phyloP scores from a whole-genome alignment of 2,797 vertebrate genomes.

The Fundulus diaphanus region DNA sequence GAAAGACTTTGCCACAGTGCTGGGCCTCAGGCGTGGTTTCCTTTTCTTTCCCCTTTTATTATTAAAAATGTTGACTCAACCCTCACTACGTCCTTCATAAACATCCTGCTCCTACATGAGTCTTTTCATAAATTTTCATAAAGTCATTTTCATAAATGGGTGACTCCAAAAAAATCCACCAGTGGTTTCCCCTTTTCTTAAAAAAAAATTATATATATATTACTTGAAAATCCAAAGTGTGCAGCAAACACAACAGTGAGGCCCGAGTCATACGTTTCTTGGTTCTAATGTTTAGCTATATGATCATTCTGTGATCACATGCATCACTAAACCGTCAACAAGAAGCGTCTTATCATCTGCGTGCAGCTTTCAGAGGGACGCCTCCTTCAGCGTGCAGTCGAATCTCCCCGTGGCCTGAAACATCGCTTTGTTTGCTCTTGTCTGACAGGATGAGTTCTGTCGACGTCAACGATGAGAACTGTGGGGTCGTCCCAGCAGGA shows the following conservation, averaged over 20 bases:
- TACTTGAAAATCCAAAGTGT: not conserved
- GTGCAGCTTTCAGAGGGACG: constrained; percentile 56
- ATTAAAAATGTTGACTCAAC: not conserved
- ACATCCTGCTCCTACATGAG: not conserved
- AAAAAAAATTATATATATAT: too few species aligned
- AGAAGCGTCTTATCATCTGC: constrained; percentile 67
- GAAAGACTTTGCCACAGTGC: too few species aligned
- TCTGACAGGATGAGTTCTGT: constrained; percentile 89
- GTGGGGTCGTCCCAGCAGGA: constrained; percentile 64
- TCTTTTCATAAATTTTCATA: too few species aligned
- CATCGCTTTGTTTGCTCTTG: constrained; percentile 29
- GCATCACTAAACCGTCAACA: not conserved
- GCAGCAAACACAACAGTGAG: not conserved
- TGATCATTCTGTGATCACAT: not conserved
- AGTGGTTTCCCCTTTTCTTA: not conserved
- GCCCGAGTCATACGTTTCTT: not conserved
- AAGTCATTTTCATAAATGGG: not conserved
- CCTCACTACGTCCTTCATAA: not conserved
- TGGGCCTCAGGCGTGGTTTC: not conserved
- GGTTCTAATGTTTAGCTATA: constrained; percentile 1
- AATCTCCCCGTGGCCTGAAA: not conserved
- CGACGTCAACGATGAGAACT: constrained; percentile 85
- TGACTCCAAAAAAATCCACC: not conserved
- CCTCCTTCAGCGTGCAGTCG: constrained; percentile 18
- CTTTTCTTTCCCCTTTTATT: not conserved